Percentiles rank a stretch among this genome's conserved stretches.
These are phyloP conservation scores for Phenganax marumi DNA, from an alignment of 92 coral and sea anemone species.

Conservation along the genomic window DNA sequence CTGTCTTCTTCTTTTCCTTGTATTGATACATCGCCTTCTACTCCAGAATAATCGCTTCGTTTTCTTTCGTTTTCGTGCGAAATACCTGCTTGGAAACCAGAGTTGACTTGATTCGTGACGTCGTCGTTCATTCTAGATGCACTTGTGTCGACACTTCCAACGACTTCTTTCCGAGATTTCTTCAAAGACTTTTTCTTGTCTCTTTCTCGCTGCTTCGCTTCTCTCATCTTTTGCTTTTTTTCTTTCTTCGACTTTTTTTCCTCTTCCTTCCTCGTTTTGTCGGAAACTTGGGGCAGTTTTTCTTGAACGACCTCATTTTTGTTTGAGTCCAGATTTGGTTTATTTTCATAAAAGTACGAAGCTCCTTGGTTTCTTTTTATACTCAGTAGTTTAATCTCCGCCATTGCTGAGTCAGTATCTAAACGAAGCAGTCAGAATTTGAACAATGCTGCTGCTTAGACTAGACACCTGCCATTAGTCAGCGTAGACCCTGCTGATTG, in stretches of 20 bases:
- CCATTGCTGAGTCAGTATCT: slow-evolving; percentile 19
- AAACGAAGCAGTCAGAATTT: neutral
- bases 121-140: neutral
- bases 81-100: neutral
- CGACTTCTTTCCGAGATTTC: neutral
- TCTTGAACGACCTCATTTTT: slow-evolving; percentile 8
- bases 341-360: slow-evolving; percentile 24
- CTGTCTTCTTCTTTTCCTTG: neutral
- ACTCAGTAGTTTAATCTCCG: slow-evolving; percentile 22
- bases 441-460: no score
- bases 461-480: no score
- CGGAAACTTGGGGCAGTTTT: neutral
- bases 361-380: slow-evolving; percentile 17
- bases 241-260: slow-evolving; percentile 14
- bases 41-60: neutral
- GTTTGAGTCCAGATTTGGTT: slow-evolving; percentile 26
- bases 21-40: neutral
- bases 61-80: neutral
- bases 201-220: slow-evolving; percentile 1
- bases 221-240: neutral
- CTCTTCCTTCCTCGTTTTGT: slow-evolving; percentile 4
- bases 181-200: slow-evolving; percentile 27
- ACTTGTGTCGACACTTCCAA: neutral
- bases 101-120: neutral
- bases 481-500: neutral